Conservation (phyloP, 2,888 invertebrate genomes). For the Nasonia oneida region DNA sequence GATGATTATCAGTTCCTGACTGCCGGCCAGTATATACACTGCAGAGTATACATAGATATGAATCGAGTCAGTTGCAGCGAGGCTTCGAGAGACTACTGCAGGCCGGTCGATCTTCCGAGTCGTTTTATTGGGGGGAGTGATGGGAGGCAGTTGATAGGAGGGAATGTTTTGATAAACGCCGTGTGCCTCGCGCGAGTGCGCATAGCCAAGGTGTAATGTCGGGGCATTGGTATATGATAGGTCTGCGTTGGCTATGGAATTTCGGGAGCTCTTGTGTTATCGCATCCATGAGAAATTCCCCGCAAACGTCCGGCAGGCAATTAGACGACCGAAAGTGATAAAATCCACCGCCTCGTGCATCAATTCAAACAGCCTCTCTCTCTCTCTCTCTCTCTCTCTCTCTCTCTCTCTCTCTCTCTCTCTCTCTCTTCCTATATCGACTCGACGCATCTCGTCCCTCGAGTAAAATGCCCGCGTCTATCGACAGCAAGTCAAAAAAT, state of each 20-base stretch:
- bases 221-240: not conserved
- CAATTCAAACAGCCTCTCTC: not conserved
- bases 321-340: too few species aligned
- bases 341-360: not conserved
- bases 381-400: not conserved
- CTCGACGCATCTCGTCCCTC: not conserved
- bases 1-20: conserved; percentile 39
- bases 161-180: conserved; percentile 14
- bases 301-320: too few species aligned
- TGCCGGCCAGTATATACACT: not conserved
- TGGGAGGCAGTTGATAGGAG: not conserved
- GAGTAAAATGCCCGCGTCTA: not conserved
- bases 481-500: not conserved
- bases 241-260: too few species aligned
- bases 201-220: not conserved
- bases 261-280: too few species aligned
- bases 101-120: not conserved
- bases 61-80: conserved; percentile 29
- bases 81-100: not conserved
- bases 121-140: not conserved
- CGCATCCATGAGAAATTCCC: too few species aligned
- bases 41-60: conserved; percentile 24
- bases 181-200: not conserved
- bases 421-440: not conserved
- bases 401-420: not conserved